These are phyloP conservation scores for Synergus japonicus DNA, from an alignment of 2,888 invertebrate species.

Conservation along the genomic window DNA sequence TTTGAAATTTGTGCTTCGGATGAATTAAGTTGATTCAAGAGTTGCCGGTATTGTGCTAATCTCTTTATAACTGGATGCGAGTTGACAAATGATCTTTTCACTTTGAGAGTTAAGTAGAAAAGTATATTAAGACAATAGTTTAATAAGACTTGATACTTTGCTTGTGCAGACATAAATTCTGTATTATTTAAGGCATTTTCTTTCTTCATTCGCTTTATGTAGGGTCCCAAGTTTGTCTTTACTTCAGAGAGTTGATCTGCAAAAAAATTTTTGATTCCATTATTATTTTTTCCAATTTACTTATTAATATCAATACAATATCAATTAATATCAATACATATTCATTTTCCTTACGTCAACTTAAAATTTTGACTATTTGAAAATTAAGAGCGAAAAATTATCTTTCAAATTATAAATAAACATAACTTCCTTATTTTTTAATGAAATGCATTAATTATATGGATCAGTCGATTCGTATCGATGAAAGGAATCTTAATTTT, in stretches of 20 bases:
- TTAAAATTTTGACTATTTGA: no score
- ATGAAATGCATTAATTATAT: no score
- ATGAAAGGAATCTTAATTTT: no score
- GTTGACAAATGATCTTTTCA: slow-evolving; percentile 84
- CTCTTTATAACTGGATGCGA: slow-evolving; percentile 95
- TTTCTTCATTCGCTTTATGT: slow-evolving; percentile 82
- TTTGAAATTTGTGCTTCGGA: slow-evolving; percentile 84
- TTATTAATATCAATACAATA: no score
- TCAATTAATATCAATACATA: no score
- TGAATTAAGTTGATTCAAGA: slow-evolving; percentile 86
- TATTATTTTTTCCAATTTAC: no score
- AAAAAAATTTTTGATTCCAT: slow-evolving; percentile 53
- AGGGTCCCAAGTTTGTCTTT: slow-evolving; percentile 83
- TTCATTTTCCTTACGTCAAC: no score
- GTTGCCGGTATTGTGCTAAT: slow-evolving; percentile 88
- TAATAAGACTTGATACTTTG: slow-evolving; percentile 83
- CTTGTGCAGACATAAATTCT: slow-evolving; percentile 85
- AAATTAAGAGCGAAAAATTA: no score
- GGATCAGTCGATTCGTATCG: no score
- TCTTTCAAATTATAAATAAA: no score
- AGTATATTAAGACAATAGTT: slow-evolving; percentile 93
- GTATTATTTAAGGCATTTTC: slow-evolving; percentile 82
- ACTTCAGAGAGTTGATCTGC: slow-evolving; percentile 81
- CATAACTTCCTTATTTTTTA: no score
- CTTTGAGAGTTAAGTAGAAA: slow-evolving; percentile 91